phyloP scores from a whole-genome alignment of 1,140 invertebrate genomes.

The Atopsyche davidsoni region DNA sequence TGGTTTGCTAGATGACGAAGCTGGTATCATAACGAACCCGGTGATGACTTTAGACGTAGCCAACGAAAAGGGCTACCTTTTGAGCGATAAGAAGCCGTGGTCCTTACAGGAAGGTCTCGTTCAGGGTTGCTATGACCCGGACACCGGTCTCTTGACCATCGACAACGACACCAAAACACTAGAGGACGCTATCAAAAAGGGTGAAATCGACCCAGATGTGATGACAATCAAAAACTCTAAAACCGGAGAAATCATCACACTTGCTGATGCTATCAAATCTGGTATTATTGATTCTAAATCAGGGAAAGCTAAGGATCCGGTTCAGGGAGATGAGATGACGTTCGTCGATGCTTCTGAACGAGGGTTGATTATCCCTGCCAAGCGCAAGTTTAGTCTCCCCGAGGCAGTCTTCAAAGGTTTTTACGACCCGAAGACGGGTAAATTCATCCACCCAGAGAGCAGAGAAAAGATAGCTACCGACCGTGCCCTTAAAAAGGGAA shows the following conservation, averaged over 20 bases:
- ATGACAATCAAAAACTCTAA: constrained; percentile 76
- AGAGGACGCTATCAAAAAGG: constrained; percentile 69
- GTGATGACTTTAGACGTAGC: constrained; percentile 68
- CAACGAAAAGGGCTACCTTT: constrained; percentile 68
- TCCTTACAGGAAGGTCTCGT: constrained; percentile 81
- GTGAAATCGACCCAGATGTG: constrained; percentile 69
- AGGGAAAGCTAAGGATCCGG: constrained; percentile 71
- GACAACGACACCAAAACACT: constrained; percentile 68
- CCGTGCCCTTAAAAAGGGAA: constrained; percentile 68
- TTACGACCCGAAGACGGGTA: constrained; percentile 66
- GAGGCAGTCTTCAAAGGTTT: constrained; percentile 84
- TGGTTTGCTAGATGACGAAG: constrained; percentile 63
- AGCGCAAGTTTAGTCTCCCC: constrained; percentile 74
- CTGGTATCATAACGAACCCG: constrained; percentile 63
- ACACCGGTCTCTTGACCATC: constrained; percentile 68
- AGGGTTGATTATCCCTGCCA: constrained; percentile 74
- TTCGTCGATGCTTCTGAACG: constrained; percentile 73
- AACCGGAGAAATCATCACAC: constrained; percentile 68
- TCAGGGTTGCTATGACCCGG: constrained; percentile 72
- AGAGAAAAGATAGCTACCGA: constrained; percentile 70
- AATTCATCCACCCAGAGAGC: constrained; percentile 62
- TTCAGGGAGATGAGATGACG: constrained; percentile 65
- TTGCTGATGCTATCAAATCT: constrained; percentile 74
- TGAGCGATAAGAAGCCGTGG: constrained; percentile 69
- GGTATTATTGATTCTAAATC: constrained; percentile 76